Evolutionary conservation across 2,113 vertebrate genomes (phyloP).

Genomic region (Percina caprodes): DNA sequence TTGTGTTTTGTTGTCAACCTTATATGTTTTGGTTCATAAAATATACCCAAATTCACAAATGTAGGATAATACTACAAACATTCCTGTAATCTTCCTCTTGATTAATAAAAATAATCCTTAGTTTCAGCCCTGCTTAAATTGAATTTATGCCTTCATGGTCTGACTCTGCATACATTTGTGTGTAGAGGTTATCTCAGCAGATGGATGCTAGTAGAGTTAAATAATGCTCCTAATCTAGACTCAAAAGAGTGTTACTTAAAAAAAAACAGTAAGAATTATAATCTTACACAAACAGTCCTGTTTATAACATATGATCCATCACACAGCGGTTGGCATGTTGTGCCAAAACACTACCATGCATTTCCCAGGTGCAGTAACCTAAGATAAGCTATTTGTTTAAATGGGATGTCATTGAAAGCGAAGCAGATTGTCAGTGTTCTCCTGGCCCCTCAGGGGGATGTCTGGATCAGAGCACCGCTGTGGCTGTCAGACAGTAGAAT

Average conservation of each 20-base stretch:
- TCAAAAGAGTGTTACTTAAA: slow-evolving; percentile 13
- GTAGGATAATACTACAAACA: too few species aligned
- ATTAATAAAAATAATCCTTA: not conserved
- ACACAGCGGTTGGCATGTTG: slow-evolving; percentile 53
- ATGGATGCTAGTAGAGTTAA: not conserved
- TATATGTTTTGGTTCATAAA: too few species aligned
- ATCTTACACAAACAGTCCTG: slow-evolving; percentile 35
- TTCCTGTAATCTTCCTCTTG: too few species aligned
- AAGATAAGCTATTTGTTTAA: slow-evolving; percentile 78
- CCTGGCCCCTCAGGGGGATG: slow-evolving; percentile 67
- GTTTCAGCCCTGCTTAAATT: not conserved
- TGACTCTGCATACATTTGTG: not conserved
- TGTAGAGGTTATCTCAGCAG: slow-evolving; percentile 2
- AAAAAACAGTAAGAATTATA: slow-evolving; percentile 21
- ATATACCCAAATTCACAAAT: too few species aligned
- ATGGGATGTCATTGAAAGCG: slow-evolving; percentile 76
- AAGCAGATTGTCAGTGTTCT: slow-evolving; percentile 76
- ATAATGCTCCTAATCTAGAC: not conserved
- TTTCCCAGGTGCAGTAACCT: slow-evolving; percentile 65
- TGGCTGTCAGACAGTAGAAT: slow-evolving; percentile 77
- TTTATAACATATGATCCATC: slow-evolving; percentile 60
- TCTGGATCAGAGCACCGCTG: slow-evolving; percentile 72
- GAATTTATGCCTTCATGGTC: not conserved
- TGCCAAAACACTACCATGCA: slow-evolving; percentile 50
- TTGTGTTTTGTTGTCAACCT: too few species aligned